phyloP scores from a whole-genome alignment of 2,113 vertebrate species.

The Puffinus mauretanicus region DNA sequence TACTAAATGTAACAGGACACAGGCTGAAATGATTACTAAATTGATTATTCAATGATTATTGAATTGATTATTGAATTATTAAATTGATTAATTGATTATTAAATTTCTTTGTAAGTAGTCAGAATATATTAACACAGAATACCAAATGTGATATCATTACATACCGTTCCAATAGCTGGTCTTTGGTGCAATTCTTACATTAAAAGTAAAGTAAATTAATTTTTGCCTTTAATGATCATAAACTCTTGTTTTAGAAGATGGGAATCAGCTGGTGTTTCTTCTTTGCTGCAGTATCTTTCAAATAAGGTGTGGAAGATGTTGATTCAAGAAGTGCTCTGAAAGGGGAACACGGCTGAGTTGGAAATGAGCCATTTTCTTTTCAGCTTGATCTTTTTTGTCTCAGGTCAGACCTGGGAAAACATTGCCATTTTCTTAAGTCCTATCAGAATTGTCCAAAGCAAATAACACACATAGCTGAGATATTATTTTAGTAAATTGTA shows the following conservation, averaged over 20 bases:
- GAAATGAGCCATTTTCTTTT: background rate
- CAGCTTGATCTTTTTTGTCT: background rate
- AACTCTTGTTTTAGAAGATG: background rate
- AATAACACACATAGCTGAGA: background rate
- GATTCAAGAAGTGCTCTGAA: background rate
- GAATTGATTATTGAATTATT: too few species aligned
- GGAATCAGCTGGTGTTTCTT: background rate
- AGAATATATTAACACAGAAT: background rate
- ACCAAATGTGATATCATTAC: background rate
- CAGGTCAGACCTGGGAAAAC: background rate
- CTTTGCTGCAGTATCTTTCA: background rate
- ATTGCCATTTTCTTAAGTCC: background rate
- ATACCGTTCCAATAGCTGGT: background rate
- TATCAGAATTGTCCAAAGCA: background rate
- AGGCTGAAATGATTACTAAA: background rate
- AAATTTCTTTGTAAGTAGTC: background rate
- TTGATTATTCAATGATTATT: too few species aligned
- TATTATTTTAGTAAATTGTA: background rate
- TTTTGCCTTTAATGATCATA: background rate
- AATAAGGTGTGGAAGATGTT: background rate
- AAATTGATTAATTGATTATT: background rate
- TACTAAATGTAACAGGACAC: background rate
- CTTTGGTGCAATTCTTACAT: background rate
- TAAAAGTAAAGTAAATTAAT: background rate
- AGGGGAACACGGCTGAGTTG: background rate